Evolutionary conservation across 2,113 vertebrate species (phyloP).

Genomic region (Leuciscus idus): DNA sequence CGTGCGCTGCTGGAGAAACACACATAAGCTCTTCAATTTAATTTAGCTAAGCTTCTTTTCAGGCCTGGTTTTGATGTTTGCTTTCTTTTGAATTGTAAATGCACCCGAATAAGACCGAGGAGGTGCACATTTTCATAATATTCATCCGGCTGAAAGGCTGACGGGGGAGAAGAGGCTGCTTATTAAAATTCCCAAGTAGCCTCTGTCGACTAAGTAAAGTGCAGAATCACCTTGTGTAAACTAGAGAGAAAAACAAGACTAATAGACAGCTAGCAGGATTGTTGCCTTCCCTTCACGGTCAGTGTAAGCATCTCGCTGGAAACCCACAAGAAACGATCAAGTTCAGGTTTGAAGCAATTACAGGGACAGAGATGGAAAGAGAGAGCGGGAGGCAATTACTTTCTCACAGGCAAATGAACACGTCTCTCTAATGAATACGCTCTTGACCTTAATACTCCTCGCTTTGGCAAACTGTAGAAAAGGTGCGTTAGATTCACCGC

Average conservation of each 20-base stretch:
- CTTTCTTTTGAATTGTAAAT: conserved; percentile 33
- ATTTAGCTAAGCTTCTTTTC: conserved; percentile 27
- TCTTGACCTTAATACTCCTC: conserved; percentile 28
- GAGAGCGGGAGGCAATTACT: conserved; percentile 42
- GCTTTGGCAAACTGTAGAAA: not conserved
- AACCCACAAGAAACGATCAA: conserved; percentile 10
- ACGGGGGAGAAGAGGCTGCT: not conserved
- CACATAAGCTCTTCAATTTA: conserved; percentile 12
- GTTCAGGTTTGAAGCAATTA: conserved; percentile 47
- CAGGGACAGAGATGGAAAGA: conserved; percentile 20
- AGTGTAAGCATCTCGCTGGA: not conserved
- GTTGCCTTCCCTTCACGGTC: not conserved
- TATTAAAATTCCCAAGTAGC: conserved; percentile 42
- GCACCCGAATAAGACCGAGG: conserved; percentile 13
- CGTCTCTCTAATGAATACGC: conserved; percentile 20
- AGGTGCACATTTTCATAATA: not conserved
- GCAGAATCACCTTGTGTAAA: conserved; percentile 3
- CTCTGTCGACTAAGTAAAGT: conserved; percentile 18
- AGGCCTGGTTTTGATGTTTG: conserved; percentile 24
- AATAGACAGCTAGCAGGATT: not conserved
- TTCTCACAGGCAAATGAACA: conserved; percentile 38
- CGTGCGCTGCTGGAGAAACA: not conserved
- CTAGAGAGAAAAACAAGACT: conserved; percentile 30
- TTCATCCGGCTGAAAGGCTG: conserved; percentile 25
- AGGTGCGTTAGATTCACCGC: not conserved